Evolutionary conservation across 2,888 invertebrate species (phyloP), one percentile per base, ranked within the genome.

Genomic region (Omphaloscelis lunosa): DNA sequence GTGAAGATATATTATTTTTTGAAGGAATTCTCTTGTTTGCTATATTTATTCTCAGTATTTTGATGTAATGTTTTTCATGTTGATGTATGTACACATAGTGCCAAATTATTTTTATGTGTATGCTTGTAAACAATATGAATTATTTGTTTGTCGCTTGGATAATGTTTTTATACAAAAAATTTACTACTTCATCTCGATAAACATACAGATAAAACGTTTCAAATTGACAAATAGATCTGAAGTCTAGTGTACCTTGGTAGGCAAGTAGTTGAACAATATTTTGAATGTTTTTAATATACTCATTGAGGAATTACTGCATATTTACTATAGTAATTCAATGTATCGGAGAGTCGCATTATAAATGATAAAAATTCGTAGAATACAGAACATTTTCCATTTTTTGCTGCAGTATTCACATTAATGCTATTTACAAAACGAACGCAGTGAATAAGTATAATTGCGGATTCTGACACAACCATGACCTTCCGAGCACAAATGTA

Each of bases 101-200:
- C 96, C 96, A 96, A 96, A 96, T 83, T 93, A 92, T 91, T 93
- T 93, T 91, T 91, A 89, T 92, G 90, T 93, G 91, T 91, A 89
- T 86, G 92, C 92, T 92, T 92, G 80, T 91, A 90, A 85, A 90
- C 84, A 84, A 87, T 84, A 75, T 78, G 69, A 79, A 68, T 86
- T 73, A 86, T 84, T 89, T 87, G 83, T 87, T 89, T 87, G 85
- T 86, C 86, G 90, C 87, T 90, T 89, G 67, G 74, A 82, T 83
- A 81, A 69, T 80, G 67, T 86, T 87, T 86, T 76, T 23, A 73
- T 85, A 79, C 73, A 78, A 86, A 45, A 86, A 72, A 56, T 86
- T 82, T 79, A 73, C 73, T 82, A 82, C 78, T 76, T 84, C 84
- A 83, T 87, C 63, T 85, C 20, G 27, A 78, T 76, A 77, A 63